Evolutionary conservation across 1,140 invertebrate genomes (phyloP).

Genomic region (Philotrypesis tridentata): DNA sequence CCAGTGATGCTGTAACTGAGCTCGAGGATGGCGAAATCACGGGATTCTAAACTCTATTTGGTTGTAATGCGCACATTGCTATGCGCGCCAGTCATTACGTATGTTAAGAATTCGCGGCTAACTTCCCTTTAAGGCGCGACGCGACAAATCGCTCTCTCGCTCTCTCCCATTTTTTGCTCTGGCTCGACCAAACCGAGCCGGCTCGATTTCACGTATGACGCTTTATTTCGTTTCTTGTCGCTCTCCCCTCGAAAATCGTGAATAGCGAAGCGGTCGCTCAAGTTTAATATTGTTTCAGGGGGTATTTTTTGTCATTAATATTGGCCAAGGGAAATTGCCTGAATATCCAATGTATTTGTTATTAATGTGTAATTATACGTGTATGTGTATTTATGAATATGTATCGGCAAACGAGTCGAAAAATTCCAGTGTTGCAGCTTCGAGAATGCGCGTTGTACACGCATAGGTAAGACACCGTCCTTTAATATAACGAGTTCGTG

Average conservation of each 20-base stretch:
- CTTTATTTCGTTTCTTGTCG: neutral
- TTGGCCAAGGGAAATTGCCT: too few relatives aligned
- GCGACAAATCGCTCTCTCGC: slow-evolving; percentile 9
- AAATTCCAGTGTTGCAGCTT: too few relatives aligned
- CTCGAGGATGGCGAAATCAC: neutral
- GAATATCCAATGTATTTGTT: too few relatives aligned
- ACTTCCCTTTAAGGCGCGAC: neutral
- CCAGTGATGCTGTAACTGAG: neutral
- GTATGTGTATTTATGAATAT: too few relatives aligned
- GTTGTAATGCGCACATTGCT: neutral
- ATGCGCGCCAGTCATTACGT: neutral
- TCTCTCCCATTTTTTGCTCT: neutral
- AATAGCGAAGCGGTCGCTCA: neutral
- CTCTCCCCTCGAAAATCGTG: neutral
- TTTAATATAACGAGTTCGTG: too few relatives aligned
- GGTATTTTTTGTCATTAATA: too few relatives aligned
- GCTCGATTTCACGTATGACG: slow-evolving; percentile 1
- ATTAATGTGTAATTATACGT: too few relatives aligned
- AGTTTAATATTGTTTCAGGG: neutral
- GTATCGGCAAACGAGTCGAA: too few relatives aligned
- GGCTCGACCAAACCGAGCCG: neutral
- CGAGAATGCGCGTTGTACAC: too few relatives aligned
- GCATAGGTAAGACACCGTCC: too few relatives aligned
- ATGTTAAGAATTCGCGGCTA: neutral
- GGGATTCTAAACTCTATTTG: neutral